phyloP scores from a whole-genome alignment of 2,888 invertebrate species.

The Spisula subtruncata region DNA sequence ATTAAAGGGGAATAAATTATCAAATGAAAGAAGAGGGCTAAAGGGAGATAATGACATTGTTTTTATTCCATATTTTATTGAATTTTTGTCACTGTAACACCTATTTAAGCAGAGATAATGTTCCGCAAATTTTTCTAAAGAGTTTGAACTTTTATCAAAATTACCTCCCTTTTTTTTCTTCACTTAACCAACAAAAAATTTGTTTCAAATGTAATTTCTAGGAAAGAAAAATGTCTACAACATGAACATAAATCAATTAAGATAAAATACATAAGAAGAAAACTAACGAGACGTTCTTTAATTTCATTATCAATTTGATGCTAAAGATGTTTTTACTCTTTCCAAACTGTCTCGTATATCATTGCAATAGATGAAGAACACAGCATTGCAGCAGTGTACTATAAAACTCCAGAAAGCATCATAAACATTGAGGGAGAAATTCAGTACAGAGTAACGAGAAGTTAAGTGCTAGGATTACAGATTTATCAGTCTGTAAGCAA shows the following conservation, averaged over 20 bases:
- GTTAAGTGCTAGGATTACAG: slow-evolving; percentile 49
- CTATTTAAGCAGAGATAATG: no score
- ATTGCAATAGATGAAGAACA: slow-evolving; percentile 28
- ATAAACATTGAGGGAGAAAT: slow-evolving; percentile 28
- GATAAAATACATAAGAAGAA: neutral
- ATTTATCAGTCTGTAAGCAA: slow-evolving; percentile 57
- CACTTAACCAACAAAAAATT: neutral
- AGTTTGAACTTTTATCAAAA: neutral
- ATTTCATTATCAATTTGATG: slow-evolving; percentile 29
- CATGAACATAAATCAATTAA: slow-evolving; percentile 19
- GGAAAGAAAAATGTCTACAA: slow-evolving; percentile 24
- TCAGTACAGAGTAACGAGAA: slow-evolving; percentile 30
- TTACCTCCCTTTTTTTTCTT: slow-evolving; percentile 2
- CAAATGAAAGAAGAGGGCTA: no score
- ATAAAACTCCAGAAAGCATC: slow-evolving; percentile 22
- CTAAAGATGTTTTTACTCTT: slow-evolving; percentile 18
- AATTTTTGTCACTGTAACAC: neutral
- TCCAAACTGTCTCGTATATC: slow-evolving; percentile 33
- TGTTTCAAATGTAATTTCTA: neutral
- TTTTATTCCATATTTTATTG: neutral
- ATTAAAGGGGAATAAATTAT: no score
- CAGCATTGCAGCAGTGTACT: neutral
- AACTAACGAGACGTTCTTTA: slow-evolving; percentile 16
- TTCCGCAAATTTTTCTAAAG: no score
- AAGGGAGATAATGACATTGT: neutral